Evolutionary conservation across 92 coral and sea anemone genomes (phyloP), one percentile per base, ranked within the genome.

Genomic region (Phenganax marumi): DNA sequence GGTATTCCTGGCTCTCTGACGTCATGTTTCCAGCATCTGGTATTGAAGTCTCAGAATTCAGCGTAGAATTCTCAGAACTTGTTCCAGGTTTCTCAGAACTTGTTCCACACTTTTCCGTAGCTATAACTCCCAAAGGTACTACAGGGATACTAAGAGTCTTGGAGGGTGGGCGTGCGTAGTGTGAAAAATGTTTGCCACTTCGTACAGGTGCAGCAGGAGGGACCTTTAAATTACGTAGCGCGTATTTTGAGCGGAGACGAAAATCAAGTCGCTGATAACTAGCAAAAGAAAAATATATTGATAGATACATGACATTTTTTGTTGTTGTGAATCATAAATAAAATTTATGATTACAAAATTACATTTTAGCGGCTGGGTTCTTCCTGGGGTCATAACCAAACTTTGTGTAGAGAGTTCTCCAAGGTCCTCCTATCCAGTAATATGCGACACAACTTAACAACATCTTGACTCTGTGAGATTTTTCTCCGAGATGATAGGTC

Each of bases 331-430:
- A 25, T 24, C 25, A 12, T 4, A 25, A 19, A 11, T 12, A 13
- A 43, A n/a, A 8, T 43, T 52, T 0, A 19, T 24, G 0, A 55
- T 10, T 19, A 26, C 23, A 13, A 2, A 19, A 10, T 85, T 76
- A 91, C 99, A 96, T 91, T 88, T 96, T 96, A 18, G 99, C 96
- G 12, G 88, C 77, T 6, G 97, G 97, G 68, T 92, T 91, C 62
- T 87, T 96, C 23, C 95, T 90, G 6, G 99, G 99, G 77, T 96
- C 97, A 83, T 91, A 96, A 3, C 97, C 99, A 71, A 96, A 86
- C 85, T 91, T 86, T 10, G 91, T 77, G 97, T 97, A 96, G 3
- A 96, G 87, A 10, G 97, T 86, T 65, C 99, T 88, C 99, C 99
- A 96, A 0, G 99, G 98, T 11, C 98, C 98, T 76, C 89, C 91